Evolutionary conservation across 2,113 vertebrate genomes (phyloP), one percentile per base, ranked within the genome.

Genomic region (Tetraodon nigroviridis): DNA sequence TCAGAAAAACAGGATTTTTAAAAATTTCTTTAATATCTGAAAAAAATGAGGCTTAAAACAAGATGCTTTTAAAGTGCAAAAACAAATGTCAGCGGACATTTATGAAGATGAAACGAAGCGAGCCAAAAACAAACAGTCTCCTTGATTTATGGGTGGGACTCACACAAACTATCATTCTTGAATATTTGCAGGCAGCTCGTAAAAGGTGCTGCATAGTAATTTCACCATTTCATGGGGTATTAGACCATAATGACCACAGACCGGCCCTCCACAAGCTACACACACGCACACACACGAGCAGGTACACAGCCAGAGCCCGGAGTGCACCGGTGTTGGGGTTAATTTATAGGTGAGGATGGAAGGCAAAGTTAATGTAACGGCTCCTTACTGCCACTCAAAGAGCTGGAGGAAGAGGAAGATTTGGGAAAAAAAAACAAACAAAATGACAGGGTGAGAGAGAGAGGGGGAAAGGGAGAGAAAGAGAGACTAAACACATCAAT

Each of bases 151-250:
- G 48, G 51, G 53, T n/a, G 56, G 58, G 54, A 73, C n/a, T 51
- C 58, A 73, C 72, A 79, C 64, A 85, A 84, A 83, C 79, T 76
- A 79, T 75, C 83, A 70, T 79, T 75, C 90, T 90, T 90, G 90
- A 92, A 94, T 93, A 93, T 93, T 93, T 89, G 89, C 88, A 85
- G 73, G 83, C 81, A 93, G 90, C 91, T 92, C 92, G 87, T 94
- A 93, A 93, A 94, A 93, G 52, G 82, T 85, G 89, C 88, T 88
- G 90, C 91, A 90, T 95, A 92, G 95, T 95, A 93, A 96, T 94
- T 92, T 91, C 84, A 92, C 93, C 90, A 96, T 97, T 97, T 97
- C 94, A 97, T 98, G 96, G 94, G 92, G 92, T 96, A 98, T 98
- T 97, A 96, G 94, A 94, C 90, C 91, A 96, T 93, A 95, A 98